These are phyloP conservation scores for Ophiothrix spiculata DNA, from an alignment of 35 echinoderm and acorn worm genomes.

Conservation along the genomic window DNA sequence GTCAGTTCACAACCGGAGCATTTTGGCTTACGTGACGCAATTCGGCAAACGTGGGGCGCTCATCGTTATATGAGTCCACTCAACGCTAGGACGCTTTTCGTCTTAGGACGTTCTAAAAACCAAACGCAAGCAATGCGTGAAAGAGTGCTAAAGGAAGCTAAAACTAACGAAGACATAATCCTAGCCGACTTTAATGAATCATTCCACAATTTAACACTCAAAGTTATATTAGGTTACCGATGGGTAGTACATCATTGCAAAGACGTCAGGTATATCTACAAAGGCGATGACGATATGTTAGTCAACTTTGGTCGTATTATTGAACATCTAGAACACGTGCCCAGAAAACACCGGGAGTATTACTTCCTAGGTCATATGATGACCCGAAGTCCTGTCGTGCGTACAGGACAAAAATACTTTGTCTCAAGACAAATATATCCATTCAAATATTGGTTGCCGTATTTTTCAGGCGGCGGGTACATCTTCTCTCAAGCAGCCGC, in stretches of 20 bases:
- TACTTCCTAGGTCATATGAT: conserved; percentile 83
- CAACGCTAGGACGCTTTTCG: conserved; percentile 73
- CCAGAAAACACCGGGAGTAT: conserved; percentile 7
- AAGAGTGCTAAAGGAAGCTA: conserved; percentile 34
- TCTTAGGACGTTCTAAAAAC: conserved; percentile 51
- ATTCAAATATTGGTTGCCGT: conserved; percentile 83
- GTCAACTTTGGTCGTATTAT: conserved; percentile 80
- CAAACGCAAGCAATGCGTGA: conserved; percentile 28
- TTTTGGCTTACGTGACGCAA: conserved; percentile 57
- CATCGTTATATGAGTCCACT: conserved; percentile 34
- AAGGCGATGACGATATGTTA: conserved; percentile 92
- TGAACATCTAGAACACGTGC: conserved; percentile 22
- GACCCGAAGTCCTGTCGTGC: conserved; percentile 46
- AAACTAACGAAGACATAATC: conserved; percentile 52
- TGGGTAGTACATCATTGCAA: conserved; percentile 51
- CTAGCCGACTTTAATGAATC: conserved; percentile 79
- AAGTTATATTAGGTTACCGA: conserved; percentile 64
- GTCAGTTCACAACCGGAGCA: conserved; percentile 63
- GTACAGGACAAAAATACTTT: conserved; percentile 77
- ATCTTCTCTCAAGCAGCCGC: conserved; percentile 59
- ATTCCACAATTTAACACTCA: conserved; percentile 77
- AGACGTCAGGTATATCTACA: conserved; percentile 60
- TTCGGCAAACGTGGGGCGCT: conserved; percentile 67
- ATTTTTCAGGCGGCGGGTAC: conserved; percentile 92
- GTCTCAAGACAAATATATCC: conserved; percentile 54